Evolutionary conservation across 2,113 vertebrate genomes (phyloP).

Genomic region (Perca schrenkii): DNA sequence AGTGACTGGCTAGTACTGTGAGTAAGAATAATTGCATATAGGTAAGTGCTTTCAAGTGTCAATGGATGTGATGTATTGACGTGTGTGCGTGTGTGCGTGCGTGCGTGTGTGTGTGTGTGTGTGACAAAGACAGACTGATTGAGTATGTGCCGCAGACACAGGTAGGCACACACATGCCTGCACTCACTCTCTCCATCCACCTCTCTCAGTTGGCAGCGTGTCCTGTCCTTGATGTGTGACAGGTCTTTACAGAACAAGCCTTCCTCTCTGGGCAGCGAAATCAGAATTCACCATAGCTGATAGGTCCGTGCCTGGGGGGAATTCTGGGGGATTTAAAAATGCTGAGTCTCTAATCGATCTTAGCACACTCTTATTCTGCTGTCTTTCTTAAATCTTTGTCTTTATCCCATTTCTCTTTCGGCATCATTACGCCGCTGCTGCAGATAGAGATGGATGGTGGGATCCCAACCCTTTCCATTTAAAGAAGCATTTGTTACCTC

Average conservation of each 20-base stretch:
- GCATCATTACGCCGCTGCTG: constrained; percentile 61
- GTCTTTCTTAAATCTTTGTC: constrained; percentile 76
- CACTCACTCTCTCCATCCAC: constrained; percentile 8
- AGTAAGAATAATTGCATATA: constrained; percentile 37
- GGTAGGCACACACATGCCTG: constrained; percentile 25
- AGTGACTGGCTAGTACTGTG: constrained; percentile 45
- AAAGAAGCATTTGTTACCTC: constrained; percentile 71
- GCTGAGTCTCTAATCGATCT: constrained; percentile 80
- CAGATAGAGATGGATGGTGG: constrained; percentile 75
- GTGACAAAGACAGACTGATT: constrained; percentile 32
- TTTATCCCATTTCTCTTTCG: constrained; percentile 77
- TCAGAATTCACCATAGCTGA: constrained; percentile 75
- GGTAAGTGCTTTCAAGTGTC: constrained; percentile 54
- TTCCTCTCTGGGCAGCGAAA: constrained; percentile 60
- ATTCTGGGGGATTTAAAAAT: constrained; percentile 78
- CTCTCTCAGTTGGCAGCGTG: constrained; percentile 37
- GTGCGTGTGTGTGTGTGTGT: background rate
- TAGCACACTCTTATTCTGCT: constrained; percentile 70
- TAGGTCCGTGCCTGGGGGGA: constrained; percentile 67
- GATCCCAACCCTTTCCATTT: constrained; percentile 68
- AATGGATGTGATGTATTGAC: constrained; percentile 43
- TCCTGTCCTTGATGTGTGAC: constrained; percentile 77
- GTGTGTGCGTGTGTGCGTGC: constrained; percentile 16
- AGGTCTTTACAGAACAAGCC: constrained; percentile 67
- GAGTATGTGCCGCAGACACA: constrained; percentile 17